Conservation (phyloP, 2,113 vertebrate genomes). For the Crypturellus undulatus region DNA sequence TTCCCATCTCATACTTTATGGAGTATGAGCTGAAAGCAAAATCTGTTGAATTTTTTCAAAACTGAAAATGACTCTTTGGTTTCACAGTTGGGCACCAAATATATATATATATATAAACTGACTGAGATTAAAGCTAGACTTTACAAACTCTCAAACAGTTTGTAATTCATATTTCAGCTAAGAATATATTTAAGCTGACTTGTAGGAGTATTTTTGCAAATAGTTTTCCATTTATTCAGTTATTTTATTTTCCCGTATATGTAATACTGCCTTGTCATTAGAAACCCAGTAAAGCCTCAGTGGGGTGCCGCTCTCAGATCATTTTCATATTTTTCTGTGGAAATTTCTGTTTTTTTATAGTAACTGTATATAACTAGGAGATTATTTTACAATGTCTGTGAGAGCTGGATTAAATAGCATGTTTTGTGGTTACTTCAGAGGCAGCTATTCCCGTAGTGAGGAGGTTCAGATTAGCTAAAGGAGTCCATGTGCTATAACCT, state of each 20-base stretch:
- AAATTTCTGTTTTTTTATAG: background rate
- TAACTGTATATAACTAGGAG: background rate
- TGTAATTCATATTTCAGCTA: background rate
- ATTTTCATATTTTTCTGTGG: background rate
- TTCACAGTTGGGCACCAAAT: background rate
- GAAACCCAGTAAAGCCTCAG: background rate
- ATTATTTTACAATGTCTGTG: background rate
- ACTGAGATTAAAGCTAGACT: background rate
- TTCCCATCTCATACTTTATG: background rate
- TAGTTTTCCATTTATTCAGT: background rate
- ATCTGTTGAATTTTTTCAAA: background rate
- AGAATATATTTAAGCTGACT: background rate
- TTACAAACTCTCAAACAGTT: background rate
- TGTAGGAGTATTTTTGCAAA: background rate
- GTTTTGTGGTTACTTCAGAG: background rate
- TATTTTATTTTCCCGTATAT: background rate
- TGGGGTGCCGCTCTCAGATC: background rate
- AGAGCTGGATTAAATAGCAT: background rate
- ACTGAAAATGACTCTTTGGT: background rate
- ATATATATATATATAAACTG: background rate
- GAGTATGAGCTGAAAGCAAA: background rate
- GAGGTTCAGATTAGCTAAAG: background rate
- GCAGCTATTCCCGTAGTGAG: background rate
- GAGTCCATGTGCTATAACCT: accelerated
- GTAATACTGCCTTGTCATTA: background rate